These are phyloP conservation scores for Salticus scenicus DNA, from an alignment of 2,888 invertebrate species.

Conservation along the genomic window DNA sequence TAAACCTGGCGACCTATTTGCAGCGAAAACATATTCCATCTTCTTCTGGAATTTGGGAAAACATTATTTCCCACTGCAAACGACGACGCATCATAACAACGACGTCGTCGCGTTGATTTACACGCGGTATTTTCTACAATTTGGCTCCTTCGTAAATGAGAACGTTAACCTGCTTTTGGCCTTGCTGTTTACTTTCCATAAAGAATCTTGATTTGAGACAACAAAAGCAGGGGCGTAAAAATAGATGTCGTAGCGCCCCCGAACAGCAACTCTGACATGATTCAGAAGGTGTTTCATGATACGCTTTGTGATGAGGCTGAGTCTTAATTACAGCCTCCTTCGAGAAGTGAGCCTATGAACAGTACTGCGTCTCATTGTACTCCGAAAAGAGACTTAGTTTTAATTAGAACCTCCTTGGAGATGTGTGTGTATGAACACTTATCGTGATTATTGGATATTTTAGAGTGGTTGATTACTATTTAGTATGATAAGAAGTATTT, in stretches of 20 bases:
- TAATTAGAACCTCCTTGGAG: too few relatives aligned
- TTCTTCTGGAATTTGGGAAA: background rate
- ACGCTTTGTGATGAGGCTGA: too few relatives aligned
- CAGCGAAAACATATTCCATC: background rate
- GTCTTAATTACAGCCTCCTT: too few relatives aligned
- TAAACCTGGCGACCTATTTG: background rate
- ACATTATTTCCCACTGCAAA: background rate
- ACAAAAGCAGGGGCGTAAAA: background rate
- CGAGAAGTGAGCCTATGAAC: too few relatives aligned
- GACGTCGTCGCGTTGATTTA: background rate
- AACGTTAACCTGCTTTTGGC: constrained; percentile 6
- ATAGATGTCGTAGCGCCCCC: background rate
- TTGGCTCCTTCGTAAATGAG: background rate
- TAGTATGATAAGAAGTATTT: too few relatives aligned
- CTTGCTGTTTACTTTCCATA: background rate
- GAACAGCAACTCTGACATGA: background rate
- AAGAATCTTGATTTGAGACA: constrained; percentile 4
- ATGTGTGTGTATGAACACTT: too few relatives aligned
- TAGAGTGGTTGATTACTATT: too few relatives aligned
- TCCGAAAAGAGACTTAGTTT: too few relatives aligned
- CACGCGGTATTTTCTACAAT: background rate
- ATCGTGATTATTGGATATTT: too few relatives aligned
- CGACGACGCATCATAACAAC: background rate
- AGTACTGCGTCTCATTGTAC: too few relatives aligned
- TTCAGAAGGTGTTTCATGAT: background rate